phyloP scores from a whole-genome alignment of 2,113 vertebrate genomes.

The Apistogramma diplotaenia region DNA sequence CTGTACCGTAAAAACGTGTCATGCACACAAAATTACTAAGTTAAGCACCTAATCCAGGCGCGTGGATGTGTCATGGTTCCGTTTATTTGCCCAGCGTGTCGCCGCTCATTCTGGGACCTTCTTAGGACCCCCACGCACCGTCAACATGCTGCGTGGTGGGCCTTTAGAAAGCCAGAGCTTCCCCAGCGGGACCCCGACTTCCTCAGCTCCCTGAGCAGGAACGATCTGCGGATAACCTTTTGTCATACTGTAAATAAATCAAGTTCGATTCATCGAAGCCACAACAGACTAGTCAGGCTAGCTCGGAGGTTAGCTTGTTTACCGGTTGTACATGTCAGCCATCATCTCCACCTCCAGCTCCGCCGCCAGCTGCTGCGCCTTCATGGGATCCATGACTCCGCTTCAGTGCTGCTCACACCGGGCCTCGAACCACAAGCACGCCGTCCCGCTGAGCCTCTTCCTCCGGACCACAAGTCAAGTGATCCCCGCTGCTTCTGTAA shows the following conservation, averaged over 20 bases:
- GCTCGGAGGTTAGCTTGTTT: slow-evolving; percentile 22
- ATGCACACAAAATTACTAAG: rapidly evolving
- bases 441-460: slow-evolving; percentile 8
- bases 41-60: not conserved
- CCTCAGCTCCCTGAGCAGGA: not conserved
- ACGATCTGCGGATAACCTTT: not conserved
- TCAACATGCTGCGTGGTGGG: not conserved
- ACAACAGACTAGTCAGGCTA: not conserved
- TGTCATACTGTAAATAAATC: rapidly evolving
- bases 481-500: slow-evolving; percentile 44
- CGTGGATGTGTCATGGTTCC: too few species aligned
- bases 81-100: too few species aligned
- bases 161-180: not conserved
- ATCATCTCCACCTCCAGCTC: slow-evolving; percentile 98
- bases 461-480: not conserved
- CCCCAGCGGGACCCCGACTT: not conserved
- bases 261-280: not conserved
- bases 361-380: slow-evolving; percentile 93
- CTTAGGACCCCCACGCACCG: not conserved
- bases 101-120: not conserved
- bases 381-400: slow-evolving; percentile 86
- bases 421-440: not conserved
- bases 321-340: slow-evolving; percentile 99
- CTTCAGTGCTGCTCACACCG: not conserved
- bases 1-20: rapidly evolving